A percentile compares a stretch with the other conserved stretches of the same genome.
phyloP scores from a whole-genome alignment of 2,113 vertebrate genomes.

The Heloderma charlesbogerti region DNA sequence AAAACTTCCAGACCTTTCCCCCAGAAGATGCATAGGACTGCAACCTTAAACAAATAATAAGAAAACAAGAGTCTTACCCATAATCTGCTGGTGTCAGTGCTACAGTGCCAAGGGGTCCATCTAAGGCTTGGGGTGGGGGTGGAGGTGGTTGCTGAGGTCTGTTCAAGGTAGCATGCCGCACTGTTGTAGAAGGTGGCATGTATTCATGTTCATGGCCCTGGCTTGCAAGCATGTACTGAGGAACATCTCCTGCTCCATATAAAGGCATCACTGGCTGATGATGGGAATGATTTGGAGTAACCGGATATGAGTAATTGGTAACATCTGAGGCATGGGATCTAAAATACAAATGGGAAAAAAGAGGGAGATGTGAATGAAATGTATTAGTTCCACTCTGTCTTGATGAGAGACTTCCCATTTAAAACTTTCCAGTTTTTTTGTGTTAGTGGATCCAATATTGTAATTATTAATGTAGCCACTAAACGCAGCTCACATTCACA shows the following conservation, averaged over 20 bases:
- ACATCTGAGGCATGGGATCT: slow-evolving; percentile 90
- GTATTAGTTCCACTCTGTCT: not conserved
- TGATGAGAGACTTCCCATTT: slow-evolving; percentile 17
- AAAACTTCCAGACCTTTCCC: too few species aligned
- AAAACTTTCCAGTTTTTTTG: slow-evolving; percentile 15
- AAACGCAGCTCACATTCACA: slow-evolving; percentile 38
- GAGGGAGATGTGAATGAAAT: slow-evolving; percentile 43
- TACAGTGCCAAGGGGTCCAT: slow-evolving; percentile 83
- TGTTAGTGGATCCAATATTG: slow-evolving; percentile 34
- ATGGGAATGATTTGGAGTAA: slow-evolving; percentile 92
- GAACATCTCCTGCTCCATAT: slow-evolving; percentile 71
- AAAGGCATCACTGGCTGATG: slow-evolving; percentile 82
- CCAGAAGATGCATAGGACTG: too few species aligned
- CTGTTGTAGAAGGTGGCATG: slow-evolving; percentile 83
- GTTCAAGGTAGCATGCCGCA: slow-evolving; percentile 87
- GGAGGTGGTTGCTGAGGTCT: slow-evolving; percentile 92
- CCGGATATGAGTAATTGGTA: slow-evolving; percentile 89
- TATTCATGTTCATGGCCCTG: slow-evolving; percentile 87
- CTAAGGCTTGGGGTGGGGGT: slow-evolving; percentile 86
- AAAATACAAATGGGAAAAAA: slow-evolving; percentile 55
- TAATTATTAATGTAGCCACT: slow-evolving; percentile 44
- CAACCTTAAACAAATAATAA: not conserved
- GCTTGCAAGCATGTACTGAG: slow-evolving; percentile 72
- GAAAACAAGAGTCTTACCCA: slow-evolving; percentile 78
- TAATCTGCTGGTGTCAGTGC: slow-evolving; percentile 86